Percentiles rank a stretch among this genome's conserved stretches.
Evolutionary conservation across 2,888 invertebrate species (phyloP).

Genomic region (Emesis furor): DNA sequence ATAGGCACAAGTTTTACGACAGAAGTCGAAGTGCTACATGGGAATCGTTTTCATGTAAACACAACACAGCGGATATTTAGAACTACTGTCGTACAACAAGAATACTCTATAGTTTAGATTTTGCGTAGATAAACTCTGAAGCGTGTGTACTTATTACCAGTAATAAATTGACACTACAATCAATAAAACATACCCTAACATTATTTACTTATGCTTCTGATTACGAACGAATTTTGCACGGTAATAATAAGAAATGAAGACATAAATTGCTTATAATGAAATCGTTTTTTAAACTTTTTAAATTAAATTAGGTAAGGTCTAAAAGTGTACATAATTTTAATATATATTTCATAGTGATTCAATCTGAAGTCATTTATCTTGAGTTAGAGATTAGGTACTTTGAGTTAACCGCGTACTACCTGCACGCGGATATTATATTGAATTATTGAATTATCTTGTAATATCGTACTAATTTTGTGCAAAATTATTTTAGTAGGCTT

Average conservation of each 20-base stretch:
- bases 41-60: slow-evolving; percentile 52
- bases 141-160: background rate
- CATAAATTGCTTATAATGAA: background rate
- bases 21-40: slow-evolving; percentile 52
- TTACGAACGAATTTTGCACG: background rate
- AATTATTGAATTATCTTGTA: too few relatives aligned
- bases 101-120: background rate
- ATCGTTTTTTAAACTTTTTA: too few relatives aligned
- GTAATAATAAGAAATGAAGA: background rate
- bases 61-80: slow-evolving; percentile 29
- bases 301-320: too few relatives aligned
- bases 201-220: background rate
- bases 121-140: background rate
- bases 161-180: background rate
- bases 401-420: too few relatives aligned
- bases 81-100: slow-evolving; percentile 2
- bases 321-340: too few relatives aligned
- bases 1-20: slow-evolving; percentile 58
- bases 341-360: too few relatives aligned
- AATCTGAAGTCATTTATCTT: too few relatives aligned
- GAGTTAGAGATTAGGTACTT: too few relatives aligned
- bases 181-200: background rate
- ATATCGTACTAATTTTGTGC: too few relatives aligned
- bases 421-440: too few relatives aligned
- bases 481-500: too few relatives aligned